Percentiles rank a stretch among this genome's conserved stretches.
Evolutionary conservation across 2,797 vertebrate species (phyloP).

Genomic region (Coccyzus lansbergi): DNA sequence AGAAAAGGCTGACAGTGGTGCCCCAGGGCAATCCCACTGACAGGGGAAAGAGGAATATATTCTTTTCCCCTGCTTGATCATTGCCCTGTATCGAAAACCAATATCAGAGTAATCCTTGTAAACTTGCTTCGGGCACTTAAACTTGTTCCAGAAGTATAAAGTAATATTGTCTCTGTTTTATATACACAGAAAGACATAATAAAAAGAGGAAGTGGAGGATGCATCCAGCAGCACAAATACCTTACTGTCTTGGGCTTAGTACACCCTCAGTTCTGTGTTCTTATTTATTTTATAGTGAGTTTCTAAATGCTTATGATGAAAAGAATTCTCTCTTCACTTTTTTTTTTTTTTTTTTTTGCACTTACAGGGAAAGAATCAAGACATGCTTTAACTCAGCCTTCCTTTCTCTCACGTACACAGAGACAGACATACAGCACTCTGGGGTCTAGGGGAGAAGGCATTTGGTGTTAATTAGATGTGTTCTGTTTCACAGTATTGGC

Average conservation of each 20-base stretch:
- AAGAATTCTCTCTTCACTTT: background rate
- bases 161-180: background rate
- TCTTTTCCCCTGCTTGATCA: background rate
- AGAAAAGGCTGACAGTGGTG: background rate
- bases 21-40: background rate
- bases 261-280: background rate
- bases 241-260: background rate
- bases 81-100: background rate
- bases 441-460: background rate
- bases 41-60: background rate
- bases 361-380: background rate
- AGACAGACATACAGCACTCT: background rate
- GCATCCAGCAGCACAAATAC: background rate
- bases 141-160: background rate
- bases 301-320: background rate
- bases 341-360: background rate
- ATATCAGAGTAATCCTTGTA: background rate
- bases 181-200: background rate
- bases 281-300: background rate
- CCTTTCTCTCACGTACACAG: background rate
- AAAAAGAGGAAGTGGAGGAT: background rate
- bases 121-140: conserved; percentile 5
- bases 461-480: background rate
- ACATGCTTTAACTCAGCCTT: background rate
- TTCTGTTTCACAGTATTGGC: background rate